phyloP scores from a whole-genome alignment of 1,140 invertebrate genomes.

The Neoseiulus cucumeris region DNA sequence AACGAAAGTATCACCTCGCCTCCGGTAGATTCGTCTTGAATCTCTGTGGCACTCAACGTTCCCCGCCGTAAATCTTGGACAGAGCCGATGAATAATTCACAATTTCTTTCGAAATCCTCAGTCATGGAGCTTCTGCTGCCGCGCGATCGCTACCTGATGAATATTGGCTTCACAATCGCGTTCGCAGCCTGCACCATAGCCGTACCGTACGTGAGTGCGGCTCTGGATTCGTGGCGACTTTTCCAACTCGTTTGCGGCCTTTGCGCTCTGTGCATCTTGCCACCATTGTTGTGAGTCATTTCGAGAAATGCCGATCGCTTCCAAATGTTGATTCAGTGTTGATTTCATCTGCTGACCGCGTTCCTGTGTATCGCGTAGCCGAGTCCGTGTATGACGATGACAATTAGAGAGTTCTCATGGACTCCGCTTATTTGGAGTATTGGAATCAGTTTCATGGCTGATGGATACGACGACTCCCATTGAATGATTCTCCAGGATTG shows the following conservation, averaged over 20 bases:
- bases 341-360: neutral
- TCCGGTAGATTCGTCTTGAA: no score
- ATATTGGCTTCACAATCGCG: neutral
- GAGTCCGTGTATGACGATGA: no score
- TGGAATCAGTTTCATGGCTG: neutral
- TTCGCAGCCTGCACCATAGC: neutral
- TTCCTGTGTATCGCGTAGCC: no score
- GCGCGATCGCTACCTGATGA: neutral
- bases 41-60: no score
- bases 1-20: no score
- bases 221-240: neutral
- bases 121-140: conserved; percentile 8
- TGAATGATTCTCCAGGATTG: neutral
- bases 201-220: neutral
- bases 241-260: conserved; percentile 7
- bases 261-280: neutral
- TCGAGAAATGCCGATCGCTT: neutral
- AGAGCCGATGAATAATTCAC: no score
- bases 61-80: no score
- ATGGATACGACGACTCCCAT: neutral
- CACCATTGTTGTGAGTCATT: neutral
- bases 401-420: no score
- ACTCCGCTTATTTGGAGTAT: neutral
- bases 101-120: neutral
- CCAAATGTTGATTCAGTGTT: neutral